Base-by-base conservation (phyloP, 2,797 vertebrate species). In the Geotrypetes seraphini region DNA sequence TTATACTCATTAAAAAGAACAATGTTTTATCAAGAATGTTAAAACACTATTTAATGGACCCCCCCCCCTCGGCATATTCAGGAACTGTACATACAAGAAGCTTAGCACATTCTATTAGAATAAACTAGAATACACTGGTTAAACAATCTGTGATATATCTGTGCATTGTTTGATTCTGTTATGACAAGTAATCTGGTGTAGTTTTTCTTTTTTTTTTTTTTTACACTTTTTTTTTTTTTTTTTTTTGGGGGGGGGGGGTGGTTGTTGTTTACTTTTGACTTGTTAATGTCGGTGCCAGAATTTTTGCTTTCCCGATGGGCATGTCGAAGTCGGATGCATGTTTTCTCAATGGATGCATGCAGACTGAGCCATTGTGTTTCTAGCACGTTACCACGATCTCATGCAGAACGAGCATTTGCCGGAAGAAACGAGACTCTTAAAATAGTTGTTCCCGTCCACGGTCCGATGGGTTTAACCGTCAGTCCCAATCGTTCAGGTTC, bases 241-340 rank as follows among this genome's bases (percentile, higher is more conserved):
- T 12, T n/a, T 3, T 30, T 4, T 3, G n/a, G n/a, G n/a, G n/a
- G n/a, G n/a, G n/a, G n/a, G n/a, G n/a, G n/a, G n/a, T n/a, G n/a
- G n/a, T n/a, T 23, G 32, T 28, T 14, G 27, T 15, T 15, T 8
- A 11, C 47, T 38, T 39, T 36, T 36, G 46, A 47, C 61, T 53
- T 33, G 35, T 49, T 54, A 29, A 31, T 27, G 39, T 53, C 45
- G 29, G 44, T 51, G 43, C 50, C 28, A 28, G 53, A 32, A 28
- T 45, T 28, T 46, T 24, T 51, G 48, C 65, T 50, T 65, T 39
- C 45, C 56, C 25, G 47, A 46, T 49, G 12, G 65, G 69, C 69
- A 74, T 76, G 80, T 57, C n/a, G 30, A 44, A 53, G 30, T 51
- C 42, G 48, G 74, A 71, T 68, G 77, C 46, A 53, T 55, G 48